Evolutionary conservation across 2,113 vertebrate genomes (phyloP).

Genomic region (Colistium nudipinnis): DNA sequence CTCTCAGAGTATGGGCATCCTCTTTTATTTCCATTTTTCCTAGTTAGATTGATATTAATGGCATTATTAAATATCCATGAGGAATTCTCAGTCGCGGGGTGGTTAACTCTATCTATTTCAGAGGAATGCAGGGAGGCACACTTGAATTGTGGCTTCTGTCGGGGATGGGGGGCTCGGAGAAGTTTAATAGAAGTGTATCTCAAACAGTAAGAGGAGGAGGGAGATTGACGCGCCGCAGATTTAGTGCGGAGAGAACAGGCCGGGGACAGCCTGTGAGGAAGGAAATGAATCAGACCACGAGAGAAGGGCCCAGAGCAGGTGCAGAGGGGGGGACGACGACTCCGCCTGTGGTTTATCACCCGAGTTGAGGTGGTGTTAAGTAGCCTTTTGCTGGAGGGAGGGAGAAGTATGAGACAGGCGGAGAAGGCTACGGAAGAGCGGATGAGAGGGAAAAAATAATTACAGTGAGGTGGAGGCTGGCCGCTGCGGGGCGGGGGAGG

Average conservation of each 20-base stretch:
- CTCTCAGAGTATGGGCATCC: conserved; percentile 49
- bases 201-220: conserved; percentile 38
- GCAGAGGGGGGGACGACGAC: conserved; percentile 44
- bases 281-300: conserved; percentile 64
- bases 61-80: conserved; percentile 42
- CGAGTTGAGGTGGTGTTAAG: conserved; percentile 70
- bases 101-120: conserved; percentile 44
- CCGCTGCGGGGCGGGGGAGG: conserved; percentile 6
- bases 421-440: conserved; percentile 18
- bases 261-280: conserved; percentile 31
- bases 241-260: conserved; percentile 61
- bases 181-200: conserved; percentile 42
- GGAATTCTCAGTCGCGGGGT: conserved; percentile 20
- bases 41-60: conserved; percentile 32
- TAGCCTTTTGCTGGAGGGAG: conserved; percentile 56
- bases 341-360: conserved; percentile 73
- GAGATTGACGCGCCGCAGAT: conserved; percentile 70
- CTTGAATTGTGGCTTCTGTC: neutral
- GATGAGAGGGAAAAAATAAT: conserved; percentile 56
- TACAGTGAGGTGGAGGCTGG: conserved; percentile 39
- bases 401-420: conserved; percentile 37
- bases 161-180: conserved; percentile 13
- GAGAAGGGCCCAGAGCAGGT: conserved; percentile 51
- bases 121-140: conserved; percentile 7
- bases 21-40: conserved; percentile 39